Evolutionary conservation across 2,888 invertebrate species (phyloP).

Genomic region (Idaea biselata): DNA sequence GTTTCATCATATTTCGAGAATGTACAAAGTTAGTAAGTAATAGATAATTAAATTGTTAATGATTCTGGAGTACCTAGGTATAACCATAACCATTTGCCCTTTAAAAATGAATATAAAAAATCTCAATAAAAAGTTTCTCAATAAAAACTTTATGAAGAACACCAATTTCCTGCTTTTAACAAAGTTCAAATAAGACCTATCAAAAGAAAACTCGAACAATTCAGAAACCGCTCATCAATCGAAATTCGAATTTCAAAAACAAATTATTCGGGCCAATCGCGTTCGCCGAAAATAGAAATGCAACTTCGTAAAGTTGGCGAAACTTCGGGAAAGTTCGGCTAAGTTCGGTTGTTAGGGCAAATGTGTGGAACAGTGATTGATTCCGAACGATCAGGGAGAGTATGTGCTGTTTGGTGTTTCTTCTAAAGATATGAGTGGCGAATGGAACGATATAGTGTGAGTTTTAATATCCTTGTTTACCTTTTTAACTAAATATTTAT

Average conservation of each 20-base stretch:
- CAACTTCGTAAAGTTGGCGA: not conserved
- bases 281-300: not conserved
- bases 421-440: not conserved
- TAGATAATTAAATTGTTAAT: no score
- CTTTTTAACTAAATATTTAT: not conserved
- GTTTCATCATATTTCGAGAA: no score
- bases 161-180: not conserved
- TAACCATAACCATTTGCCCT: not conserved
- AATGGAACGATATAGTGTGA: not conserved
- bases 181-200: not conserved
- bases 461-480: not conserved
- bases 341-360: not conserved
- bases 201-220: not conserved
- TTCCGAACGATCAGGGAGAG: not conserved
- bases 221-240: not conserved
- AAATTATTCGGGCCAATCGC: not conserved
- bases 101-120: not conserved
- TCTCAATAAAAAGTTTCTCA: not conserved
- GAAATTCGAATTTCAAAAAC: conserved; percentile 1
- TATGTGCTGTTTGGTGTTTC: not conserved
- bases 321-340: not conserved
- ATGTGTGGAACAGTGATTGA: conserved; percentile 1
- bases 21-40: no score
- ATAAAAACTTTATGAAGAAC: not conserved
- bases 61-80: not conserved